Evolutionary conservation across 2,113 vertebrate species (phyloP).

Genomic region (Nycticebus coucang): DNA sequence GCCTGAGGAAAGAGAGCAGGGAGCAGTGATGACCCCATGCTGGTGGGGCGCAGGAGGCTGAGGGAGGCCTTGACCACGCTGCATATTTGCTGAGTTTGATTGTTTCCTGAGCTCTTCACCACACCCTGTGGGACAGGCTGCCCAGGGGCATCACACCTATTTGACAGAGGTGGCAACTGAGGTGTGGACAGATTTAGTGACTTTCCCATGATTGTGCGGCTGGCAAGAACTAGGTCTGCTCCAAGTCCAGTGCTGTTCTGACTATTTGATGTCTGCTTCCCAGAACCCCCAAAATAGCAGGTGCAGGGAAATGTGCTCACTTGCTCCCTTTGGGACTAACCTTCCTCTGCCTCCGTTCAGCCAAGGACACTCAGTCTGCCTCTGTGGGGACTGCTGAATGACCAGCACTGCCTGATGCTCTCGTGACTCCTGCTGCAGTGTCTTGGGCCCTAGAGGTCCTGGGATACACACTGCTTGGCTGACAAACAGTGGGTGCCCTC

Average conservation of each 20-base stretch:
- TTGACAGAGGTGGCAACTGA: background rate
- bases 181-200: rapidly evolving
- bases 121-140: rapidly evolving
- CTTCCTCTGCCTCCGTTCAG: background rate
- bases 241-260: rapidly evolving
- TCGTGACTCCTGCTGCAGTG: rapidly evolving
- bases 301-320: background rate
- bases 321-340: background rate
- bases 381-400: rapidly evolving
- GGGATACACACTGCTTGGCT: rapidly evolving
- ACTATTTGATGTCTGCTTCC: rapidly evolving
- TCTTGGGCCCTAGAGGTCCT: background rate
- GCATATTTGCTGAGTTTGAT: rapidly evolving
- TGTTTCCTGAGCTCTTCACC: rapidly evolving
- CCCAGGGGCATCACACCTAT: rapidly evolving
- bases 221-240: rapidly evolving
- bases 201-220: rapidly evolving
- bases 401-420: rapidly evolving
- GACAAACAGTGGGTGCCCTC: background rate
- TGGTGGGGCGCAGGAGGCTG: rapidly evolving
- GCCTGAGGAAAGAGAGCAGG: rapidly evolving
- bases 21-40: rapidly evolving
- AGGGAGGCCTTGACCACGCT: background rate
- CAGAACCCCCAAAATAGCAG: background rate
- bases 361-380: background rate